Evolutionary conservation across 2,797 vertebrate genomes (phyloP).

Genomic region (Poeciliopsis infans): DNA sequence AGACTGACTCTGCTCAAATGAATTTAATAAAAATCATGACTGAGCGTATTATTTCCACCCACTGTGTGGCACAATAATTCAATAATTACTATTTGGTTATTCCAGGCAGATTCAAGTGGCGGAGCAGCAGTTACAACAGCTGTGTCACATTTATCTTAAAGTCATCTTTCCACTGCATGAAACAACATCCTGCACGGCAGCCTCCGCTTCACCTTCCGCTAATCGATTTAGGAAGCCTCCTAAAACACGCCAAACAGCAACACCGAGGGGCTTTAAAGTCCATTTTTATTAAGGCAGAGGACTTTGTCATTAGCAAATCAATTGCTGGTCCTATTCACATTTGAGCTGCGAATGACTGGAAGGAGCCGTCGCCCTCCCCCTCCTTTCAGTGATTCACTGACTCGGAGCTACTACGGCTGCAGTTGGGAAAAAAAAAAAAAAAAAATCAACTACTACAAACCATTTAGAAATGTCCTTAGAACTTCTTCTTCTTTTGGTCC

Average conservation of each 20-base stretch:
- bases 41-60: constrained; percentile 33
- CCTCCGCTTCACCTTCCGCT: constrained; percentile 60
- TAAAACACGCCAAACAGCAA: constrained; percentile 39
- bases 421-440: constrained; percentile 16
- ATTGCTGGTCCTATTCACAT: constrained; percentile 64
- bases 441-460: constrained; percentile 42
- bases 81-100: constrained; percentile 37
- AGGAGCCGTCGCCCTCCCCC: constrained; percentile 49
- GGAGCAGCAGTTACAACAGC: constrained; percentile 36
- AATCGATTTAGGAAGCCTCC: constrained; percentile 69
- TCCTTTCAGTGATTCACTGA: constrained; percentile 38
- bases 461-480: constrained; percentile 66
- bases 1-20: constrained; percentile 24
- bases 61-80: constrained; percentile 34
- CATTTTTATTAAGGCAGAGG: constrained; percentile 61
- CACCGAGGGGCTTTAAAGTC: constrained; percentile 57
- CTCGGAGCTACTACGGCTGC: constrained; percentile 47
- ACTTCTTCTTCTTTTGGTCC: constrained; percentile 54
- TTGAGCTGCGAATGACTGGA: constrained; percentile 41
- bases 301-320: constrained; percentile 76
- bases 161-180: constrained; percentile 63
- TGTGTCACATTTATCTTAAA: constrained; percentile 62
- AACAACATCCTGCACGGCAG: constrained; percentile 57
- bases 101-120: constrained; percentile 32
- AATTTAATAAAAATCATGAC: constrained; percentile 29